Conservation (phyloP, 2,797 vertebrate species). For the Enteromius mattozi region DNA sequence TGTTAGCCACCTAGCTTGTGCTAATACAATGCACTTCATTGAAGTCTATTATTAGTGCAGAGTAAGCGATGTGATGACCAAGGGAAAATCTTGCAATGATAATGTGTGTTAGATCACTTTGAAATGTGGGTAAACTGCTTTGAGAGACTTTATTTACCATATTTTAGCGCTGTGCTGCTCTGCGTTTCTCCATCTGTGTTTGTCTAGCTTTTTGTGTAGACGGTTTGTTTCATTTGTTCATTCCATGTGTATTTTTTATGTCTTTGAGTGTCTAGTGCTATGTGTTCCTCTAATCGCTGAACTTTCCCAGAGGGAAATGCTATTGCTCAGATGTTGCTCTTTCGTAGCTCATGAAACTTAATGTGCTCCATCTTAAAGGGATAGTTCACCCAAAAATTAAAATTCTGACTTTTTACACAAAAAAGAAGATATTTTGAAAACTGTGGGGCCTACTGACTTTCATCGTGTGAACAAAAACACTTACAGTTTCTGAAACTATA, state of each 20-base stretch:
- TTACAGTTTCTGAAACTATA: not conserved
- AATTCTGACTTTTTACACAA: not conserved
- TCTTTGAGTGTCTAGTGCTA: not conserved
- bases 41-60: constrained; percentile 17
- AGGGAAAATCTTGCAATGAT: constrained; percentile 7
- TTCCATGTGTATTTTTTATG: not conserved
- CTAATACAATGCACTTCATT: constrained; percentile 58
- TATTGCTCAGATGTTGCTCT: constrained; percentile 16
- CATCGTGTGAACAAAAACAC: not conserved
- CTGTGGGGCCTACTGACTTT: too few relatives aligned
- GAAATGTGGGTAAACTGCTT: constrained; percentile 1
- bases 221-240: not conserved
- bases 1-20: constrained; percentile 57
- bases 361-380: constrained; percentile 7
- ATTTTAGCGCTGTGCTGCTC: not conserved
- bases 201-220: constrained; percentile 7
- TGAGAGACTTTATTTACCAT: constrained; percentile 22
- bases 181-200: not conserved
- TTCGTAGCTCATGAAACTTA: constrained; percentile 11
- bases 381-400: not conserved
- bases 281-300: constrained; percentile 5
- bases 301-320: not conserved
- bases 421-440: not conserved
- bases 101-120: constrained; percentile 6
- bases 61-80: constrained; percentile 3